Base-by-base conservation (phyloP, 2,888 invertebrate genomes). In the Kuschelorhynchus macadamiae region DNA sequence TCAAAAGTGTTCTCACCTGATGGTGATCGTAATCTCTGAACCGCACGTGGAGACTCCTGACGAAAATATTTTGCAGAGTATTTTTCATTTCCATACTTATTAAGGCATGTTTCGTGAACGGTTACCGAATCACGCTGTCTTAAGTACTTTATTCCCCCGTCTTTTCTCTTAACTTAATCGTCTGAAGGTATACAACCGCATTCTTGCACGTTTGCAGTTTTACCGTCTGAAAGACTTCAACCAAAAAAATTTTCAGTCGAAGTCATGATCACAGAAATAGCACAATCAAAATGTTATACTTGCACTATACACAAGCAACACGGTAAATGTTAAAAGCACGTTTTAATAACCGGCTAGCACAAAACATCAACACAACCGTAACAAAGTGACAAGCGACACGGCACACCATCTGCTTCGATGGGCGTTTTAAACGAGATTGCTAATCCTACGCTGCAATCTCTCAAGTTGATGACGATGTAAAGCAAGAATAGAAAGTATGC, bases 181-280 rank as follows among this genome's bases (percentile, higher is more conserved):
- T 44, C 14, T 44, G 8, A 52, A 30, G 11, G 52, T 52, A n/a
- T 52, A 3, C 16, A 52, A 20, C 52, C 52, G 11, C 18, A 8
- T 52, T 52, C 12, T 52, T 52, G 25, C 52, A 52, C 52, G n/a
- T 25, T 20, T 11, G 32, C 32, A 11, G 52, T 30, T 16, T 52
- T 14, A 16, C 30, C 32, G 14, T 52, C 52, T 11, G 16, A 16
- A 16, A 52, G 20, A 16, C 9, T 52, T 52, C 52, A 52, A 33
- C 25, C 20, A 36, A 52, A 52, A 52, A 7, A 52, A 5, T 41
- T 41, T 41, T 14, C 42, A 5, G 12, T 41, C 42, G 7, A 41
- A 41, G 12, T 12, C 7, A 41, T 41, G 12, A 17, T 44, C 44
- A 44, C 44, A 44, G 44, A 44, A 44, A 44, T 44, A 12, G 14